Evolutionary conservation across 2,113 vertebrate species (phyloP), one percentile per base, ranked within the genome.

Genomic region (Syrrhaptes paradoxus): DNA sequence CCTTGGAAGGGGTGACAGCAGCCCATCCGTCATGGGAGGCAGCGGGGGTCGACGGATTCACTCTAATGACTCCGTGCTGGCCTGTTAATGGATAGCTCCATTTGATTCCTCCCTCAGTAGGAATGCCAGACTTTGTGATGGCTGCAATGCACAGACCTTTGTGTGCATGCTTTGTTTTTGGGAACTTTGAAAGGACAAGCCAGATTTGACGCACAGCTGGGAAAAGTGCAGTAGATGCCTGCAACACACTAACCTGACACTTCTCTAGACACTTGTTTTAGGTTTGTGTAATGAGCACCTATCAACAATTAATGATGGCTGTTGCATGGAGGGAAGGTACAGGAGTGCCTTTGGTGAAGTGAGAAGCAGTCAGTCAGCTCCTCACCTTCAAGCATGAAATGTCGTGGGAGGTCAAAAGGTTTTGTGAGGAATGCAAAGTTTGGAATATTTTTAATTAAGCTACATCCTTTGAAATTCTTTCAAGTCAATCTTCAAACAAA

Each of bases 351-450:
- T 95, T 96, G 86, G 90, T 94, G 95, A 97, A 90, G 97, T 94
- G 91, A 93, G 95, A 97, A 96, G 89, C 85, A 95, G 96, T 95
- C 97, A 97, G 90, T 96, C 95, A 96, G 31, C 88, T 95, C 93
- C 97, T 98, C 97, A 97, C 94, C 91, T 95, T 83, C 31, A 57
- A 78, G 95, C 94, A 93, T 90, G 89, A 92, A 93, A 91, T 97
- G 94, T 97, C 84, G 21, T 52, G 45, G 51, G 36, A 92, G 98
- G 98, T 98, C 95, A 97, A 97, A 96, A 96, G 98, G 98, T 97
- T 97, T 88, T 77, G 96, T 18, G 62, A 97, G 97, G 97, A 97
- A 97, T 97, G 95, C 89, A 94, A 93, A 94, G 93, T 96, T 96
- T 95, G 87, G 82, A 96, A 82, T 93, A 96, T 92, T 95, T 93